Base-by-base conservation (phyloP, 2,797 vertebrate species). In the Bradypus variegatus region DNA sequence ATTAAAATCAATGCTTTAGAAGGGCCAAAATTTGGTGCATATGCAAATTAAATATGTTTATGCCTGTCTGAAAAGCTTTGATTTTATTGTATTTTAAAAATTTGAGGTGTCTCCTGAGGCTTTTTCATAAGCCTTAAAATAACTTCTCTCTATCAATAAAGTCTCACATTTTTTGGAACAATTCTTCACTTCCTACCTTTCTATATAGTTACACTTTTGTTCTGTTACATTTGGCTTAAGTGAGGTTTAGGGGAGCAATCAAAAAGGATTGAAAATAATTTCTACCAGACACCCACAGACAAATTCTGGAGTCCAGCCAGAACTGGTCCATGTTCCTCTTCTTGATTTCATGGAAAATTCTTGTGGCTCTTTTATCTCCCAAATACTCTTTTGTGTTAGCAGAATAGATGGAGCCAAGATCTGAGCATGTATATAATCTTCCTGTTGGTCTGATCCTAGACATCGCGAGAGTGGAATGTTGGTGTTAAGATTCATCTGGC, bases 181-280 rank as follows among this genome's bases (percentile, higher is more conserved):
- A 55, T 29, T 75, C 29, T 86, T 60, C 75, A 83, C 21, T 88
- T 91, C 15, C 3, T 2, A 5, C 25, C 25, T 88, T 29, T 69
- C 55, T 31, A 62, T 60, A 83, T 73, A 93, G 6, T 76, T 86
- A 41, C 5, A 15, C 27, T 31, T 38, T 65, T 69, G n/a, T 67
- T 29, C 25, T 80, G 5, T 82, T 85, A 69, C 7, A 2, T 72
- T 88, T 76, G 9, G 8, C 53, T 65, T 91, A 87, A 76, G 6
- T 80, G 41, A 9, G 27, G 10, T 69, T 88, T 81, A 1, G 10
- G 14, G 10, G 8, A 88, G 10, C 53, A 70, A n/a, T 55, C 6
- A 81, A 86, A 92, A 84, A 81, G 3, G n/a, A 85, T 62, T 78
- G 72, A 67, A 93, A 89, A 89, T 87, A 19, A 65, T 29, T 53